phyloP scores from a whole-genome alignment of 2,113 vertebrate genomes.

The Recurvirostra avosetta region DNA sequence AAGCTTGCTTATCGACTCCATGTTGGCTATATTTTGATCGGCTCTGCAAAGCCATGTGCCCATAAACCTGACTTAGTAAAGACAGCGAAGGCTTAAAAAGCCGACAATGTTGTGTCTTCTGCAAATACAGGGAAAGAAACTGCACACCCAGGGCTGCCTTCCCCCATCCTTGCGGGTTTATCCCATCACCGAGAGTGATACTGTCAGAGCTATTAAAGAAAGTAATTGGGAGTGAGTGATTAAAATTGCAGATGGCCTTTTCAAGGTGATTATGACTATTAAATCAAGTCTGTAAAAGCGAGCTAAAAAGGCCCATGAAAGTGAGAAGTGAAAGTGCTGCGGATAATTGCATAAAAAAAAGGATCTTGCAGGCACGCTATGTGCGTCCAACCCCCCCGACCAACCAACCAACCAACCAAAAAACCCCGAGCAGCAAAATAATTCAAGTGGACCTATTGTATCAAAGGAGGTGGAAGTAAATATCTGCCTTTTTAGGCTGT shows the following conservation, averaged over 20 bases:
- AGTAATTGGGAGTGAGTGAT: constrained; percentile 67
- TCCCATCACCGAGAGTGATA: constrained; percentile 35
- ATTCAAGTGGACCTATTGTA: neutral
- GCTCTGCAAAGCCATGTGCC: neutral
- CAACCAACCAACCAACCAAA: neutral
- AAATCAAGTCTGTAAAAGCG: constrained; percentile 60
- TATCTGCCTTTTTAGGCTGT: neutral
- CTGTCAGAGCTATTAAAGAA: constrained; percentile 57
- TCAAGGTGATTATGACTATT: constrained; percentile 64
- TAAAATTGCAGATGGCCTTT: constrained; percentile 72
- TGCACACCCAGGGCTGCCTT: neutral
- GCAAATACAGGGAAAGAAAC: neutral
- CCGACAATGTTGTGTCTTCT: neutral
- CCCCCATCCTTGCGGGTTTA: constrained; percentile 7
- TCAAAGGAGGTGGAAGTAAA: neutral
- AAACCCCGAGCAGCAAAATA: neutral
- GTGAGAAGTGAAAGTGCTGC: neutral
- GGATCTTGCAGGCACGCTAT: neutral
- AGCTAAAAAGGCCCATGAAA: neutral
- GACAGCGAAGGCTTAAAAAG: neutral
- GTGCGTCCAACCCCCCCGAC: neutral
- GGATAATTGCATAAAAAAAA: neutral
- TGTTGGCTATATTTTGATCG: neutral
- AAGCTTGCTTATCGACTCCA: neutral
- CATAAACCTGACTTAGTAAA: neutral